Percentiles rank a stretch among this genome's conserved stretches.
Evolutionary conservation across 2,113 vertebrate genomes (phyloP).

Genomic region (Ivindomyrus marchei): DNA sequence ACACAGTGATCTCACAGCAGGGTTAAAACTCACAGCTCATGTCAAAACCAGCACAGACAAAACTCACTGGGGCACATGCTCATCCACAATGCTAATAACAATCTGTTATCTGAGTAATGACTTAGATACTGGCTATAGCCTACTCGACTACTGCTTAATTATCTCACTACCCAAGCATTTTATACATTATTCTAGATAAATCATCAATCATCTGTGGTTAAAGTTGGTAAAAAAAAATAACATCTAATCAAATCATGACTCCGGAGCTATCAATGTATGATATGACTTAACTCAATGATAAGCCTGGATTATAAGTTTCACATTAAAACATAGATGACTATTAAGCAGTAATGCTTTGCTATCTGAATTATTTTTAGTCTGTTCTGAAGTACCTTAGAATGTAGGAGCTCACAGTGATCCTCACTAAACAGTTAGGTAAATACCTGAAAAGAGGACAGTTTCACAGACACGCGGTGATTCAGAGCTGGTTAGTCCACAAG

Average conservation of each 20-base stretch:
- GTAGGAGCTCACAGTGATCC: background rate
- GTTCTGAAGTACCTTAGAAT: background rate
- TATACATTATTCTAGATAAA: background rate
- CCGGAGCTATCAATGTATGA: background rate
- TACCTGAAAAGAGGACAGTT: slow-evolving; percentile 18
- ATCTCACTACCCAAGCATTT: background rate
- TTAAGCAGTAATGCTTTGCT: background rate
- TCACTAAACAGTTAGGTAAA: background rate
- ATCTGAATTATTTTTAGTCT: background rate
- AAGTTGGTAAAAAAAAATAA: background rate
- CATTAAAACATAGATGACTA: background rate
- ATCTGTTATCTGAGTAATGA: background rate
- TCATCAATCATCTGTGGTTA: background rate
- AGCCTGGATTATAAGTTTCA: background rate
- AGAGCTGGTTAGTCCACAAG: slow-evolving; percentile 18
- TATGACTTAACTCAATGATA: background rate
- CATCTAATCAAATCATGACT: background rate
- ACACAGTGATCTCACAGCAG: background rate
- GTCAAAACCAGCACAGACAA: background rate
- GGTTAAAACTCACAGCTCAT: background rate
- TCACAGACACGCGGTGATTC: slow-evolving; percentile 19
- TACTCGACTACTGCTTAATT: background rate
- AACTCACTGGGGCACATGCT: background rate
- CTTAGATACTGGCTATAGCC: background rate
- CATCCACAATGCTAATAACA: background rate